These are phyloP conservation scores for Hemichromis elongatus DNA, from an alignment of 2,113 vertebrate genomes.

Conservation along the genomic window DNA sequence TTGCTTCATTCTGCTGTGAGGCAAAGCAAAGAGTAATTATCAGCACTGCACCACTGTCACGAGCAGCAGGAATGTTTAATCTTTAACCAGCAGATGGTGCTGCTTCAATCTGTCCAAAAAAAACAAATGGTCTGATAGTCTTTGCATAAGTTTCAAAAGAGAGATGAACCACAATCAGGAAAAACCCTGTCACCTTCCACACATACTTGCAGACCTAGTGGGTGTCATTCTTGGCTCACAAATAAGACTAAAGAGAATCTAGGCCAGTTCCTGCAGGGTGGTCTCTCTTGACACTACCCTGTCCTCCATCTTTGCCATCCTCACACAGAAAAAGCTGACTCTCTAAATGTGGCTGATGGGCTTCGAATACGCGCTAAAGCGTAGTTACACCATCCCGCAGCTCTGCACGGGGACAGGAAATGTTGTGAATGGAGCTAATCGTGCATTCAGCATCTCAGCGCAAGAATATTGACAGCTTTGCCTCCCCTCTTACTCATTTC, in stretches of 20 bases:
- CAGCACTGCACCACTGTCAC: background rate
- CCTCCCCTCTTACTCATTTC: background rate
- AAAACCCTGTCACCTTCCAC: background rate
- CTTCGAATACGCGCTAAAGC: background rate
- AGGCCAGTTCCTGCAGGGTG: background rate
- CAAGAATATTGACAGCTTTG: background rate
- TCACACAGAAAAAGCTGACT: background rate
- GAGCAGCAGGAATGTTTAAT: background rate
- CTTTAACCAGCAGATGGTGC: slow-evolving; percentile 52
- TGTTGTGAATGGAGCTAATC: slow-evolving; percentile 36
- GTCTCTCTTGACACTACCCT: background rate
- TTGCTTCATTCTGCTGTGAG: slow-evolving; percentile 80
- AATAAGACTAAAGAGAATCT: background rate
- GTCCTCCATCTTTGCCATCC: background rate
- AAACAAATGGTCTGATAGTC: background rate
- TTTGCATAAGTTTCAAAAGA: background rate
- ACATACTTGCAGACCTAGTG: background rate
- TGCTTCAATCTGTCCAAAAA: background rate
- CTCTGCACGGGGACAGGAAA: slow-evolving; percentile 2
- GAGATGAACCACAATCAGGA: background rate
- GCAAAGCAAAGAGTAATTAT: background rate
- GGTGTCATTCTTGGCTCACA: background rate
- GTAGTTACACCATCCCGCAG: background rate
- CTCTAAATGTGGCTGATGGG: background rate
- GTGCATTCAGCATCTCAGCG: slow-evolving; percentile 1